These are phyloP conservation scores for Drosophila virilis DNA, from an alignment of 1,140 invertebrate species.

Conservation along the genomic window DNA sequence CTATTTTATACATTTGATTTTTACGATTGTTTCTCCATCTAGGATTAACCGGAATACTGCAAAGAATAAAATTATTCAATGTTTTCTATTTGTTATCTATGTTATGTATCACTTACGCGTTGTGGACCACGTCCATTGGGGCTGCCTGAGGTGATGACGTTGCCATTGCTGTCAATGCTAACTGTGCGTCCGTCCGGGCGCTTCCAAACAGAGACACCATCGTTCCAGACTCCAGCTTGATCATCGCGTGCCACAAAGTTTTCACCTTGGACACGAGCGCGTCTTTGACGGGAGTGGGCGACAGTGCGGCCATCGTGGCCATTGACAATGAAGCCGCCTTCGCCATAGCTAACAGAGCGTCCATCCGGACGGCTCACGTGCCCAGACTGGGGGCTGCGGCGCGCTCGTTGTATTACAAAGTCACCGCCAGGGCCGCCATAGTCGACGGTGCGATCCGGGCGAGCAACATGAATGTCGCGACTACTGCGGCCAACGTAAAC, in stretches of 20 bases:
- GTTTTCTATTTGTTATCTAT: too few species aligned
- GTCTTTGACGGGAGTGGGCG: constrained; percentile 10
- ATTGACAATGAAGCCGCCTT: neutral
- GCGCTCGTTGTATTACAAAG: constrained; percentile 36
- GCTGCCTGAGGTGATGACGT: constrained; percentile 34
- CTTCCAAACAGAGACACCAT: constrained; percentile 49
- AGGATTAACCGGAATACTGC: constrained; percentile 33
- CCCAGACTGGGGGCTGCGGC: constrained; percentile 21
- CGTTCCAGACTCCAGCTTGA: constrained; percentile 57
- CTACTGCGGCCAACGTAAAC: too few species aligned
- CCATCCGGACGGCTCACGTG: constrained; percentile 20
- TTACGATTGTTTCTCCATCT: neutral
- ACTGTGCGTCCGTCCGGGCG: constrained; percentile 61
- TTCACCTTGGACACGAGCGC: constrained; percentile 48
- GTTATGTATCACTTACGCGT: constrained; percentile 29
- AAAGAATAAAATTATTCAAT: neutral
- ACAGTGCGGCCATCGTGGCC: constrained; percentile 32
- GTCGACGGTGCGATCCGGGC: too few species aligned
- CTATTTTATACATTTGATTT: too few species aligned
- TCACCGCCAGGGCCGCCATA: too few species aligned
- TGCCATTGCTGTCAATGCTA: constrained; percentile 18
- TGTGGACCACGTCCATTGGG: constrained; percentile 44
- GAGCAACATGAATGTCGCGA: too few species aligned
- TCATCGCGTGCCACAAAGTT: constrained; percentile 56
- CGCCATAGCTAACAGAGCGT: constrained; percentile 14